Evolutionary conservation across 2,797 vertebrate genomes (phyloP).

Genomic region (Setipinna tenuifilis): DNA sequence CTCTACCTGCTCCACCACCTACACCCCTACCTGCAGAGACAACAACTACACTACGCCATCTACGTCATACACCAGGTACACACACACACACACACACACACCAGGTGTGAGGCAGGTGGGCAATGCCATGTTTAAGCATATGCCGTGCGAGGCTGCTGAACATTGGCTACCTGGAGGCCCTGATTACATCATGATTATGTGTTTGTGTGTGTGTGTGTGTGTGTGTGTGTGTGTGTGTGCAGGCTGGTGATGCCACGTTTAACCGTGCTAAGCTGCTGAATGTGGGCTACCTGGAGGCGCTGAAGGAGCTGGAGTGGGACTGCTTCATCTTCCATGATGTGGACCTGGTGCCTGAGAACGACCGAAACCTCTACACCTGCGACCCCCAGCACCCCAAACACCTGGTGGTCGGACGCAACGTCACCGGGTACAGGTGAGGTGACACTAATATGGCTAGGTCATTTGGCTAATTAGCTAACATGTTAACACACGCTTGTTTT

Average conservation of each 20-base stretch:
- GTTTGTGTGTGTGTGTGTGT: neutral
- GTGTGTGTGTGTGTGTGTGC: constrained; percentile 26
- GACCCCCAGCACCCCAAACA: constrained; percentile 87
- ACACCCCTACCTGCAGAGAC: constrained; percentile 89
- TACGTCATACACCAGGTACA: constrained; percentile 94
- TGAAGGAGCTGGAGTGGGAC: constrained; percentile 90
- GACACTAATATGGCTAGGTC: no score
- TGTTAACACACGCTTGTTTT: no score
- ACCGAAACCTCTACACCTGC: constrained; percentile 90
- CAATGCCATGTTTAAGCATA: neutral
- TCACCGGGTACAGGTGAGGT: constrained; percentile 72
- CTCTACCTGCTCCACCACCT: constrained; percentile 85
- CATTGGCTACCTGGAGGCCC: no score
- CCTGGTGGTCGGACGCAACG: constrained; percentile 94
- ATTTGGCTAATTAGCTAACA: no score
- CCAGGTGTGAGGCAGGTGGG: no score
- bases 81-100: neutral
- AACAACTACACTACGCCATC: constrained; percentile 92
- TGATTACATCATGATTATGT: neutral
- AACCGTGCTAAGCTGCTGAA: constrained; percentile 97
- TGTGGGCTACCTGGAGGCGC: constrained; percentile 90
- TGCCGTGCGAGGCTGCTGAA: neutral
- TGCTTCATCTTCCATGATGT: constrained; percentile 98
- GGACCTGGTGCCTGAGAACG: constrained; percentile 95
- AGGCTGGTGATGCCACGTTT: constrained; percentile 89